Percentiles rank a stretch among this genome's conserved stretches.
phyloP scores from a whole-genome alignment of 1,140 invertebrate genomes.

The Oryctes rhinoceros region DNA sequence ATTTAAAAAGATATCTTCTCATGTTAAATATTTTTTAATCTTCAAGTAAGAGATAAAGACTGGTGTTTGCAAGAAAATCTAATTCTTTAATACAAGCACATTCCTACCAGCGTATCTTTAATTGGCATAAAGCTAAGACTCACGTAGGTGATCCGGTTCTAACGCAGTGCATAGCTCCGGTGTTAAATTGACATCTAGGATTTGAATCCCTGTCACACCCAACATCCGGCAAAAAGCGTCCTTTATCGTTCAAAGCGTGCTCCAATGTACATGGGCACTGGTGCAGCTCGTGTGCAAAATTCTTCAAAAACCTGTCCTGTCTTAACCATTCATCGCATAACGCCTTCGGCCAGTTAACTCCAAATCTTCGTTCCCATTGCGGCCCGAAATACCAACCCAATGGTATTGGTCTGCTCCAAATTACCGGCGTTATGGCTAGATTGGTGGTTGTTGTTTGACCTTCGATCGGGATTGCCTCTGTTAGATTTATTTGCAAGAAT shows the following conservation, averaged over 20 bases:
- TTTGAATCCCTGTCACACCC: slow-evolving; percentile 93
- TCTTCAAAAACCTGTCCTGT: slow-evolving; percentile 84
- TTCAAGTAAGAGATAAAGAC: too few species aligned
- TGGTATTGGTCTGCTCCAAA: slow-evolving; percentile 92
- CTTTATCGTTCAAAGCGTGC: slow-evolving; percentile 91
- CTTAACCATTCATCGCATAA: slow-evolving; percentile 90
- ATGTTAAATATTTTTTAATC: too few species aligned
- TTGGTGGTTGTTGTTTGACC: slow-evolving; percentile 59
- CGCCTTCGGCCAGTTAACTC: slow-evolving; percentile 78
- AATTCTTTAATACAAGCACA: too few species aligned
- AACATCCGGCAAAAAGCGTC: slow-evolving; percentile 89
- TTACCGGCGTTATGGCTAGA: slow-evolving; percentile 73
- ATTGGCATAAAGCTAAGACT: slow-evolving; percentile 50
- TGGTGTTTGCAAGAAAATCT: too few species aligned
- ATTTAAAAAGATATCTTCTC: too few species aligned
- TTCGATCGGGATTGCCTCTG: slow-evolving; percentile 77
- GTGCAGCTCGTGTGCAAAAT: slow-evolving; percentile 85
- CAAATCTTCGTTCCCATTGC: slow-evolving; percentile 84
- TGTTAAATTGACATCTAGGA: slow-evolving; percentile 88
- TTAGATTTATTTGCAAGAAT: slow-evolving; percentile 90
- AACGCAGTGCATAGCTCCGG: slow-evolving; percentile 90
- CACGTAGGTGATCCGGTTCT: slow-evolving; percentile 91
- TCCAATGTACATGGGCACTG: slow-evolving; percentile 92
- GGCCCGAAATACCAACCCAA: slow-evolving; percentile 90
- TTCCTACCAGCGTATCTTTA: not conserved